phyloP scores from a whole-genome alignment of 2,797 vertebrate species.

The Phylloscopus collybita region DNA sequence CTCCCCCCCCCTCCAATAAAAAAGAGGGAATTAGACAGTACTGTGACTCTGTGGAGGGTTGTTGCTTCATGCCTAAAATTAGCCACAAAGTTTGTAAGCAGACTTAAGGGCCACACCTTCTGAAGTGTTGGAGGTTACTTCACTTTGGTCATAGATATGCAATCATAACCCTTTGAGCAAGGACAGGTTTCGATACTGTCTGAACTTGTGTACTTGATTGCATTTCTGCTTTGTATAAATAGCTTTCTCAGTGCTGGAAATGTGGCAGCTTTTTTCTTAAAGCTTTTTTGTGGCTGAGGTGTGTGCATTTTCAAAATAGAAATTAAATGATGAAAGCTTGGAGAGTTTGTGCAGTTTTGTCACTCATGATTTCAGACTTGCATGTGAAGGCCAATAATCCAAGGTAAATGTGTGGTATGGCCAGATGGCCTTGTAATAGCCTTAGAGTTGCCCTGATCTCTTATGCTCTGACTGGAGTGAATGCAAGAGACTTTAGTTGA shows the following conservation, averaged over 20 bases:
- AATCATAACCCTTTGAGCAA: background rate
- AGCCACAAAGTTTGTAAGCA: background rate
- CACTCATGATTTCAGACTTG: background rate
- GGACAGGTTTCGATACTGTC: background rate
- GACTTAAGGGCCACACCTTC: background rate
- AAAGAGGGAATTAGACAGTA: background rate
- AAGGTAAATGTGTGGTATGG: background rate
- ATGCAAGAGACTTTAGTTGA: background rate
- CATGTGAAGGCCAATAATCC: background rate
- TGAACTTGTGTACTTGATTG: conserved; percentile 22
- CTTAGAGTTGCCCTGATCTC: background rate
- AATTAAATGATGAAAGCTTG: background rate
- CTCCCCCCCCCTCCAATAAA: background rate
- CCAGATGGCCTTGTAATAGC: background rate
- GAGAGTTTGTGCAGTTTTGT: background rate
- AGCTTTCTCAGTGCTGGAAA: background rate
- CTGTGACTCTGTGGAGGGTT: background rate
- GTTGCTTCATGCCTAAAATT: conserved; percentile 29
- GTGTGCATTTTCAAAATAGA: background rate
- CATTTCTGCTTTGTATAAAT: background rate
- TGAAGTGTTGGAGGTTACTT: conserved; percentile 2
- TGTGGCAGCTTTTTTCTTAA: background rate
- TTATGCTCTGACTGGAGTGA: background rate
- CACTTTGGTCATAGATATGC: background rate
- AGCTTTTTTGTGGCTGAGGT: background rate